Conservation (phyloP, 2,797 vertebrate genomes). For the Erpetoichthys calabaricus region DNA sequence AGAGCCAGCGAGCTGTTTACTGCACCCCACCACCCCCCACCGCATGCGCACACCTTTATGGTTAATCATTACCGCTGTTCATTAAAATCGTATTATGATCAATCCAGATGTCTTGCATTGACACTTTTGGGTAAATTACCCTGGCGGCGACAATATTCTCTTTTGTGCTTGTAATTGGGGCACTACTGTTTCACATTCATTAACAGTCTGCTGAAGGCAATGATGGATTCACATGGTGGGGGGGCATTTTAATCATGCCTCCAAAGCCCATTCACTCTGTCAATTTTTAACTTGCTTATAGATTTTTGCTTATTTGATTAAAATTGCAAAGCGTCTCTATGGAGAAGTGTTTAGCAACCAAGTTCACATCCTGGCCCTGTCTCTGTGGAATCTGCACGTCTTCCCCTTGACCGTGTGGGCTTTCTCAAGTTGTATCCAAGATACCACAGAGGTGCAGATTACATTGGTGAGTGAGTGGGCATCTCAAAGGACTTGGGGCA, state of each 20-base stretch:
- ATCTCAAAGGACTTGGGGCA: no score
- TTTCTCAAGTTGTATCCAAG: conserved; percentile 19
- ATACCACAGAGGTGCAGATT: no score
- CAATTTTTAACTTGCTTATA: not conserved
- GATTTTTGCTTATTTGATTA: not conserved
- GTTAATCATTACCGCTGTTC: not conserved
- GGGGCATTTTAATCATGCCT: not conserved
- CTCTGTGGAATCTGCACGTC: not conserved
- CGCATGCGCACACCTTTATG: not conserved
- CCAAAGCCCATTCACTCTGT: not conserved
- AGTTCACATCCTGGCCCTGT: not conserved
- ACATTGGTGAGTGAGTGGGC: no score
- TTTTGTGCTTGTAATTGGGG: not conserved
- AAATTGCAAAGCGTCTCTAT: not conserved
- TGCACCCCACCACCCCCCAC: not conserved
- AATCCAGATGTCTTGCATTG: conserved; percentile 4
- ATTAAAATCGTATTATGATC: conserved; percentile 5
- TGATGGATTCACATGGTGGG: not conserved
- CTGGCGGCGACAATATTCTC: not conserved
- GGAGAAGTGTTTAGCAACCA: not conserved
- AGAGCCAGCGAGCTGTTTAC: no score
- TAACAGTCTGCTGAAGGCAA: not conserved
- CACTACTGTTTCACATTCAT: not conserved
- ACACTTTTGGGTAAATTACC: conserved; percentile 1
- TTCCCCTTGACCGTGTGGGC: conserved; percentile 17